Conservation (phyloP, 2,113 vertebrate genomes). For the Pogonocichla stellata region DNA sequence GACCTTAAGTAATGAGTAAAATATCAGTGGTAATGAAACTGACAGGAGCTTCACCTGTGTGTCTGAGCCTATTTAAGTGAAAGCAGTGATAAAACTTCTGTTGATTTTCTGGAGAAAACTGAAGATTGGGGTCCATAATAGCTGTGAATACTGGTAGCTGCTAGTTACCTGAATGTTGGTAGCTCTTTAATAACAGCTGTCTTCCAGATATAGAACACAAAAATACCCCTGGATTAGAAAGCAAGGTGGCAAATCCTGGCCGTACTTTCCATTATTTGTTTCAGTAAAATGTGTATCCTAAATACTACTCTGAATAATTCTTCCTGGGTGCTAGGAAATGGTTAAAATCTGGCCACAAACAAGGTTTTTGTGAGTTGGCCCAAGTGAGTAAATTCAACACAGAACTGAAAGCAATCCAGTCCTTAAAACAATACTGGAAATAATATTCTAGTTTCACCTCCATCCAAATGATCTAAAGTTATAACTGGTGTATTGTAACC, state of each 20-base stretch:
- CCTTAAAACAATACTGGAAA: background rate
- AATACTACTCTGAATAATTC: background rate
- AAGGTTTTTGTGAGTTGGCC: background rate
- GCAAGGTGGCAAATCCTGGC: background rate
- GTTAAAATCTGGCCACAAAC: background rate
- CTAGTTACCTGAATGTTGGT: background rate
- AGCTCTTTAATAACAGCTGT: background rate
- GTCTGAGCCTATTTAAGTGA: background rate
- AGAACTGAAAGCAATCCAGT: background rate
- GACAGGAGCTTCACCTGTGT: background rate
- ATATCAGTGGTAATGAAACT: background rate
- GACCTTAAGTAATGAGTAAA: background rate
- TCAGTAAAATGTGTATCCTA: background rate
- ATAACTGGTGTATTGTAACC: background rate
- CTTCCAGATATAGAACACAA: background rate
- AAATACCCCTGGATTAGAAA: background rate
- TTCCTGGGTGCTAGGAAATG: background rate
- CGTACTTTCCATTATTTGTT: background rate
- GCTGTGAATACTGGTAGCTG: background rate
- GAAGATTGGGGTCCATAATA: background rate
- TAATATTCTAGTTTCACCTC: background rate
- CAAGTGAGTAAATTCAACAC: background rate
- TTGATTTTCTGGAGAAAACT: background rate
- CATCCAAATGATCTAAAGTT: background rate
- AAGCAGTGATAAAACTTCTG: background rate